Conservation (phyloP, 1,140 invertebrate species). For the Sogatella furcifera region DNA sequence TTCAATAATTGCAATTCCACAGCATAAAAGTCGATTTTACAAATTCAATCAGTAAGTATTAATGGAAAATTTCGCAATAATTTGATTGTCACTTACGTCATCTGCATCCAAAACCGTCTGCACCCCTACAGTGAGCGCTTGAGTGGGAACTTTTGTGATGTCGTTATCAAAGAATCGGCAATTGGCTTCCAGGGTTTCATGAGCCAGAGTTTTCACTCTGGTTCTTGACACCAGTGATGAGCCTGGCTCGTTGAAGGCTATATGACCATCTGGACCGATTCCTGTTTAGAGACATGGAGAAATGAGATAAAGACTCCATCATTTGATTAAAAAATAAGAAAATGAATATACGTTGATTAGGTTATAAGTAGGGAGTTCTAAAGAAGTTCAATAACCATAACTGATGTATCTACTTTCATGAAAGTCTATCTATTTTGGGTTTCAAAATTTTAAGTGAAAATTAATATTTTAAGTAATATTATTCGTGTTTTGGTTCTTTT, state of each 20-base stretch:
- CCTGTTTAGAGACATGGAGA: constrained; percentile 38
- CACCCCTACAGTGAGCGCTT: constrained; percentile 95
- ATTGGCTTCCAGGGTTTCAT: constrained; percentile 94
- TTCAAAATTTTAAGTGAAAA: too few species aligned
- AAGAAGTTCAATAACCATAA: too few species aligned
- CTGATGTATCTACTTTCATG: too few species aligned
- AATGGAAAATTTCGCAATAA: background rate
- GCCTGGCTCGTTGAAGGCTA: constrained; percentile 98
- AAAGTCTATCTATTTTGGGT: too few species aligned
- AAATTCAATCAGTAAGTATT: too few species aligned
- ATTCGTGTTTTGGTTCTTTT: too few species aligned
- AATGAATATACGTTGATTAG: too few species aligned
- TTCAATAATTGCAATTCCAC: too few species aligned
- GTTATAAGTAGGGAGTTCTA: too few species aligned
- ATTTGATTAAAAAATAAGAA: too few species aligned
- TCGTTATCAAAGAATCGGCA: constrained; percentile 96
- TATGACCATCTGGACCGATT: constrained; percentile 98
- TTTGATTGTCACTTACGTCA: constrained; percentile 49
- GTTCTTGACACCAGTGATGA: constrained; percentile 88
- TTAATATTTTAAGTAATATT: too few species aligned
- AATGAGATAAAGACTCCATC: background rate
- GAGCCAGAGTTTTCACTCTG: constrained; percentile 88
- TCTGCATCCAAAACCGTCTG: constrained; percentile 98
- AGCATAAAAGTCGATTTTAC: too few species aligned
- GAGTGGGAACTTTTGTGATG: constrained; percentile 79